Percentiles rank a stretch among this genome's conserved stretches.
These are phyloP conservation scores for Rafetus swinhoei DNA, from an alignment of 2,113 vertebrate species.

Conservation along the genomic window DNA sequence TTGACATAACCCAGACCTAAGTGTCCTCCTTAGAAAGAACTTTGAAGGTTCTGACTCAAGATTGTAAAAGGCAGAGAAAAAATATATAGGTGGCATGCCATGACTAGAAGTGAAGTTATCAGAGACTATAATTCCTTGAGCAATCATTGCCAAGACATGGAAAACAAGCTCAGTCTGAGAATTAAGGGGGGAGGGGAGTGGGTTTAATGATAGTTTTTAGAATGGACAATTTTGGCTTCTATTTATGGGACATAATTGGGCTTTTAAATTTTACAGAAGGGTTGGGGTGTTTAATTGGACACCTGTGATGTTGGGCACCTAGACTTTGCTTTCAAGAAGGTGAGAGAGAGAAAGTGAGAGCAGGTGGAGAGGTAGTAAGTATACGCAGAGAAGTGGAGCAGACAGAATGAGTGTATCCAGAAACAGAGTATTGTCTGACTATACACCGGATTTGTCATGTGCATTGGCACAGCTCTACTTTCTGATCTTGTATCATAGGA, in stretches of 20 bases:
- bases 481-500: background rate
- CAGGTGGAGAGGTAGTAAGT: background rate
- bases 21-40: background rate
- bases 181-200: background rate
- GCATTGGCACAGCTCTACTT: background rate
- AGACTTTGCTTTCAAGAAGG: background rate
- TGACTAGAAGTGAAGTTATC: background rate
- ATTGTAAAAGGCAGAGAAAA: background rate
- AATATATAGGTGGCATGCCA: background rate
- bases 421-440: background rate
- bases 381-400: background rate
- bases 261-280: background rate
- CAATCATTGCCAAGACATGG: background rate
- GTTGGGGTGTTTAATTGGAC: background rate
- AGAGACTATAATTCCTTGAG: background rate
- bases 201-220: background rate
- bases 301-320: background rate
- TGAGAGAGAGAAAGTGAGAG: background rate
- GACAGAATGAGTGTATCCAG: background rate
- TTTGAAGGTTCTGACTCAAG: background rate
- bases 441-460: background rate
- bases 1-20: background rate
- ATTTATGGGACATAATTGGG: accelerated
- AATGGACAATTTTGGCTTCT: background rate
- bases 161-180: background rate